Conservation (phyloP, 2,113 vertebrate genomes). For the Gnathonemus echidnorhynchus region DNA sequence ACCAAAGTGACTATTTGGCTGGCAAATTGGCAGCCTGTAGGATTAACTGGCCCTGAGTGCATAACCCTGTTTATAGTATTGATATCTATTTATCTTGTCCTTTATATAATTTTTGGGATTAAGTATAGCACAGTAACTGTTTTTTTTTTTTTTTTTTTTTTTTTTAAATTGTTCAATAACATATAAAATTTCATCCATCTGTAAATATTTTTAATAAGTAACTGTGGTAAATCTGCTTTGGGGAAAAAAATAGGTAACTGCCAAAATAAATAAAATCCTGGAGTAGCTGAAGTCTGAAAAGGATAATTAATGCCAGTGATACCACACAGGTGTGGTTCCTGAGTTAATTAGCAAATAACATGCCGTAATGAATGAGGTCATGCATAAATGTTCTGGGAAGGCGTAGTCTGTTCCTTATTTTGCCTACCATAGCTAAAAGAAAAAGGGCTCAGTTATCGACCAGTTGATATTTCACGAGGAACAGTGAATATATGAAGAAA, state of each 20-base stretch:
- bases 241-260: neutral
- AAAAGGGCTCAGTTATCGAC: neutral
- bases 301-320: neutral
- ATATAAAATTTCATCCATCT: neutral
- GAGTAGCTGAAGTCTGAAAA: neutral
- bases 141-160: neutral
- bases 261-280: neutral
- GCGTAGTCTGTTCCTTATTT: neutral
- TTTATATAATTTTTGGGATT: neutral
- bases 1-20: neutral
- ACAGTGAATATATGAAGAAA: neutral
- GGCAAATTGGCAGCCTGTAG: neutral
- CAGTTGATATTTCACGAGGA: neutral
- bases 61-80: neutral
- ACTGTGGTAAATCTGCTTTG: neutral
- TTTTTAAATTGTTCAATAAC: neutral
- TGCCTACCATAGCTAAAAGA: neutral
- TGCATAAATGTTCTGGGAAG: neutral
- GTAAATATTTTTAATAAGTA: neutral
- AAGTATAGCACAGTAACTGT: neutral
- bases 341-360: neutral
- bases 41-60: neutral
- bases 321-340: neutral
- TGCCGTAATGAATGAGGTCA: neutral
- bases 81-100: neutral